phyloP scores from a whole-genome alignment of 2,888 invertebrate genomes.

The Aplocera efformata region DNA sequence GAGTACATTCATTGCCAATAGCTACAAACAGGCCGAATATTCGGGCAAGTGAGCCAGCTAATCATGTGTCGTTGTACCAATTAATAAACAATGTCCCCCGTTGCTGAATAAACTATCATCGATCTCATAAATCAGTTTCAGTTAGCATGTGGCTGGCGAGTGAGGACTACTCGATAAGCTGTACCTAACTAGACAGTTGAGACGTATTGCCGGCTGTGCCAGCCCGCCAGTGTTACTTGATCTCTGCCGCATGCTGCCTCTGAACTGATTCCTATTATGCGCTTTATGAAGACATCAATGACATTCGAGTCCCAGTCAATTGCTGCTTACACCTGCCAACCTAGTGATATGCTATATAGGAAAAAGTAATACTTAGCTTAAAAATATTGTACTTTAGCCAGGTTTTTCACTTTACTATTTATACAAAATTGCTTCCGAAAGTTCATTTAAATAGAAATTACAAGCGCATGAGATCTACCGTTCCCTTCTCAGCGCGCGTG shows the following conservation, averaged over 20 bases:
- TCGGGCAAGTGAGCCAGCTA: conserved; percentile 21
- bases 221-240: conserved; percentile 41
- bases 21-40: not conserved
- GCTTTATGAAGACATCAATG: conserved; percentile 26
- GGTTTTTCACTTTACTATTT: no score
- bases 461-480: no score
- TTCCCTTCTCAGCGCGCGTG: no score
- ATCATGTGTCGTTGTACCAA: conserved; percentile 43
- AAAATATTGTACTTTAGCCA: no score
- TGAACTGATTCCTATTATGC: conserved; percentile 29
- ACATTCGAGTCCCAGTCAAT: conserved; percentile 28
- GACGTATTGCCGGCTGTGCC: conserved; percentile 52
- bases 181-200: conserved; percentile 48
- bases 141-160: conserved; percentile 56
- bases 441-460: no score
- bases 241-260: conserved; percentile 30
- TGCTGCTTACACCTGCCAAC: no score
- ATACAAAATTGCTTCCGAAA: no score
- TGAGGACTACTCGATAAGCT: conserved; percentile 68
- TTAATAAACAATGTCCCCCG: conserved; percentile 49
- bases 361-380: no score
- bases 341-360: no score
- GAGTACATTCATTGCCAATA: no score
- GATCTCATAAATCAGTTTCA: conserved; percentile 69
- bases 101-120: conserved; percentile 57